Percentiles rank a stretch among this genome's conserved stretches.
phyloP scores from a whole-genome alignment of 2,888 invertebrate genomes.

The Zaprionus obscuricornis region DNA sequence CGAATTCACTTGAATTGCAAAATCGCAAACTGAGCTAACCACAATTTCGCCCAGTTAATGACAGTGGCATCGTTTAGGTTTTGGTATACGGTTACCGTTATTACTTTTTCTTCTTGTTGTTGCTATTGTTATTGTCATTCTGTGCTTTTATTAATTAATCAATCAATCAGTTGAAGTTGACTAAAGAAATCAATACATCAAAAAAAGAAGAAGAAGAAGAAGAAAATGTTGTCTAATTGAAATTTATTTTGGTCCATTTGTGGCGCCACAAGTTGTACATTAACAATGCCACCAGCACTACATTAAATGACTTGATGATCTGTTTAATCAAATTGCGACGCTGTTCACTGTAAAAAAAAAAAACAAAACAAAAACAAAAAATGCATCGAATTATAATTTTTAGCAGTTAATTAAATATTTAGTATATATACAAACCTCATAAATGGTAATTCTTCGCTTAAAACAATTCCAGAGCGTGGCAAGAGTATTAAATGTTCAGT shows the following conservation, averaged over 20 bases:
- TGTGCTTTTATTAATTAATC: constrained; percentile 70
- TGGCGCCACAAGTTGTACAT: constrained; percentile 82
- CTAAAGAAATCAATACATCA: constrained; percentile 50
- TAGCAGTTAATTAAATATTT: no score
- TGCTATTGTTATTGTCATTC: constrained; percentile 23
- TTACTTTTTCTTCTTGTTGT: not conserved
- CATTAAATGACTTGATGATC: constrained; percentile 78
- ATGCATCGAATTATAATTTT: constrained; percentile 58
- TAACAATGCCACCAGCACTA: constrained; percentile 79
- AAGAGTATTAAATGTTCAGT: not conserved
- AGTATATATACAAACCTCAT: no score
- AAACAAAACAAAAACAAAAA: constrained; percentile 12
- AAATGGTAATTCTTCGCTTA: no score
- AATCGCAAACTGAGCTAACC: constrained; percentile 27
- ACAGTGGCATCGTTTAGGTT: constrained; percentile 43
- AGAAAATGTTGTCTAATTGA: constrained; percentile 59
- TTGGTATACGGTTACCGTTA: not conserved
- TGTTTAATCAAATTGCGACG: constrained; percentile 74
- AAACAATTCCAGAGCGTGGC: not conserved
- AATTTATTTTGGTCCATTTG: constrained; percentile 82
- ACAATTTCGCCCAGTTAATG: constrained; percentile 57
- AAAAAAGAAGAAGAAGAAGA: not conserved
- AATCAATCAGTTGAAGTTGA: constrained; percentile 41
- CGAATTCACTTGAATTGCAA: constrained; percentile 15
- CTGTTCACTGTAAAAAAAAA: constrained; percentile 65